A percentile compares a stretch with the other conserved stretches of the same genome.
phyloP scores from a whole-genome alignment of 2,888 invertebrate species.

The Heliconius ethilla region DNA sequence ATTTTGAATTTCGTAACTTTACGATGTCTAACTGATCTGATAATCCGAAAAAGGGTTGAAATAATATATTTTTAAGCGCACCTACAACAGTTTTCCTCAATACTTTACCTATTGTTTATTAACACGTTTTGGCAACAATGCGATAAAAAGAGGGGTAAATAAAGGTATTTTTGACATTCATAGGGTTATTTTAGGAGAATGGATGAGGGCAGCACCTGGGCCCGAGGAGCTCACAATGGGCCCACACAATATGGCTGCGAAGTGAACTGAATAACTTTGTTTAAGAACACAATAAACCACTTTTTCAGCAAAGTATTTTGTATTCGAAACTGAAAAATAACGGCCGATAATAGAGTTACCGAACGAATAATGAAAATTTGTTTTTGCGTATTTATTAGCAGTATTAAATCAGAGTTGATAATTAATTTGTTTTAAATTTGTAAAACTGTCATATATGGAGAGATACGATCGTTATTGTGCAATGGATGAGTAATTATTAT shows the following conservation, averaged over 20 bases:
- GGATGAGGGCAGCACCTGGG: conserved; percentile 71
- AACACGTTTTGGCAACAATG: conserved; percentile 62
- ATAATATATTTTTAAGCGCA: conserved; percentile 19
- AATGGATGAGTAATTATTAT: conserved; percentile 45
- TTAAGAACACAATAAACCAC: conserved; percentile 80
- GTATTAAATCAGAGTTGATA: conserved; percentile 16
- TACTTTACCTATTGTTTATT: conserved; percentile 46
- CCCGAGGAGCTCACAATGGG: conserved; percentile 63
- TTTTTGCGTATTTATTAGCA: conserved; percentile 15
- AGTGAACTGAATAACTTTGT: conserved; percentile 79
- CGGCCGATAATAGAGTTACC: conserved; percentile 38
- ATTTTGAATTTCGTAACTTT: background rate
- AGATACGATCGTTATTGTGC: conserved; percentile 17
- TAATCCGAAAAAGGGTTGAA: background rate
- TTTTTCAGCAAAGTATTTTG: conserved; percentile 58
- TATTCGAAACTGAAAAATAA: conserved; percentile 58
- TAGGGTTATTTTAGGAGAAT: conserved; percentile 70
- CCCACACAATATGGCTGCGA: conserved; percentile 68
- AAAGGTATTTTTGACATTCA: conserved; percentile 77
- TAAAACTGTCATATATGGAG: conserved; percentile 9
- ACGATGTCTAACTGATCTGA: background rate
- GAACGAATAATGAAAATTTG: conserved; percentile 20
- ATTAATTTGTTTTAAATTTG: conserved; percentile 25
- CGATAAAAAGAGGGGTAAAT: conserved; percentile 58
- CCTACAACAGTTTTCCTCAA: conserved; percentile 18